Percentiles rank a stretch among this genome's conserved stretches.
Conservation (phyloP, 2,797 vertebrate species). For the Amblyraja radiata region DNA sequence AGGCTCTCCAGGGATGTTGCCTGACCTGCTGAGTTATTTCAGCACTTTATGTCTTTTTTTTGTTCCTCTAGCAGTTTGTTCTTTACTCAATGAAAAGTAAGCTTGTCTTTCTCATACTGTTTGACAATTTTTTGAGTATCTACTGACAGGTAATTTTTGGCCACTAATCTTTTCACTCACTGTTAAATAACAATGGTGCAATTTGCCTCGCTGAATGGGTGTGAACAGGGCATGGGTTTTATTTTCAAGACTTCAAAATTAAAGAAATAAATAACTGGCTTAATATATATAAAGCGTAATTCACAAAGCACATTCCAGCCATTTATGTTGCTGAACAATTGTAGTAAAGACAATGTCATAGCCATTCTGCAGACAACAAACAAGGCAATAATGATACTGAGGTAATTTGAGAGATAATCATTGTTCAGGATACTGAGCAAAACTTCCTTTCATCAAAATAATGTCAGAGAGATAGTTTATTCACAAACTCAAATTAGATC, state of each 20-base stretch:
- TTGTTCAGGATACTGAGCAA: neutral
- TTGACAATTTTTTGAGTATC: too few species aligned
- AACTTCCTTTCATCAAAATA: neutral
- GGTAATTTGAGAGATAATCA: neutral
- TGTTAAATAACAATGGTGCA: neutral
- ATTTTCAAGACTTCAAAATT: neutral
- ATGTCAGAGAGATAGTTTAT: neutral
- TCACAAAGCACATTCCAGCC: neutral
- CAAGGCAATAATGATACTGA: neutral
- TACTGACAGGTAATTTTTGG: too few species aligned
- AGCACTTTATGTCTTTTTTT: too few species aligned
- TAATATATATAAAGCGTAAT: neutral
- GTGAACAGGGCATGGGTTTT: neutral
- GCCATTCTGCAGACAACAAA: neutral
- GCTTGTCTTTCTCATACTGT: too few species aligned
- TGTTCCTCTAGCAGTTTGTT: too few species aligned
- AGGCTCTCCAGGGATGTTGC: too few species aligned
- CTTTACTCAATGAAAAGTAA: too few species aligned
- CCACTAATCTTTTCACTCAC: neutral
- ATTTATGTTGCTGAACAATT: neutral
- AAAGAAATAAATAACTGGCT: neutral
- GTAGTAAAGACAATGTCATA: neutral
- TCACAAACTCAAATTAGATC: neutral
- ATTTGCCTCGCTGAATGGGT: neutral
- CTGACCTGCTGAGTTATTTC: too few species aligned